These are phyloP conservation scores for Cecidostiba fungosa DNA, from an alignment of 2,888 invertebrate genomes.

Conservation along the genomic window DNA sequence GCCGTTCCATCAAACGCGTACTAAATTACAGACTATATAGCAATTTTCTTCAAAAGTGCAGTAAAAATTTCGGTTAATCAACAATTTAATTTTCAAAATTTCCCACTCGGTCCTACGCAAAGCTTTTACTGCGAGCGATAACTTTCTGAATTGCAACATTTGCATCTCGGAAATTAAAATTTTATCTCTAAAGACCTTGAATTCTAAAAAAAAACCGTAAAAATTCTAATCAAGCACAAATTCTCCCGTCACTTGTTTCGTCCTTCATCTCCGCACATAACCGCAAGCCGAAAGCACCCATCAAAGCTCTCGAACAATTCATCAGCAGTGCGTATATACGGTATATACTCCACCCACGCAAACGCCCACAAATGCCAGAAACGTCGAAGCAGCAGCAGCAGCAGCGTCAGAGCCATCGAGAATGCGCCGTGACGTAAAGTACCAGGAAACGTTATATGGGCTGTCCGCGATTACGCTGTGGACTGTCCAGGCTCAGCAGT, in stretches of 20 bases:
- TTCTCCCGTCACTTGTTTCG: neutral
- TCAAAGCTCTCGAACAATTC: neutral
- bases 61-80: too few relatives aligned
- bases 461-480: constrained; percentile 36
- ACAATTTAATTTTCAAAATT: too few relatives aligned
- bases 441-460: constrained; percentile 39
- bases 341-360: neutral
- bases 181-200: too few relatives aligned
- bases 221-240: neutral
- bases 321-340: neutral
- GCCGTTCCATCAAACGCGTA: neutral
- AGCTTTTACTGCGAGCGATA: too few relatives aligned
- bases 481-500: constrained; percentile 14
- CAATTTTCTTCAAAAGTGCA: too few relatives aligned
- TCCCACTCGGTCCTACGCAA: too few relatives aligned
- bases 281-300: neutral
- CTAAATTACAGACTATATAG: too few relatives aligned
- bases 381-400: neutral
- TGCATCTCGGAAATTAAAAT: too few relatives aligned
- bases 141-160: too few relatives aligned
- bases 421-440: neutral
- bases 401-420: neutral
- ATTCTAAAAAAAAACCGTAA: neutral
- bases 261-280: neutral
- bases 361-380: too few relatives aligned